Percentiles rank a stretch among this genome's conserved stretches.
phyloP scores from a whole-genome alignment of 2,113 vertebrate species.

The Sclerurus mexicanus region DNA sequence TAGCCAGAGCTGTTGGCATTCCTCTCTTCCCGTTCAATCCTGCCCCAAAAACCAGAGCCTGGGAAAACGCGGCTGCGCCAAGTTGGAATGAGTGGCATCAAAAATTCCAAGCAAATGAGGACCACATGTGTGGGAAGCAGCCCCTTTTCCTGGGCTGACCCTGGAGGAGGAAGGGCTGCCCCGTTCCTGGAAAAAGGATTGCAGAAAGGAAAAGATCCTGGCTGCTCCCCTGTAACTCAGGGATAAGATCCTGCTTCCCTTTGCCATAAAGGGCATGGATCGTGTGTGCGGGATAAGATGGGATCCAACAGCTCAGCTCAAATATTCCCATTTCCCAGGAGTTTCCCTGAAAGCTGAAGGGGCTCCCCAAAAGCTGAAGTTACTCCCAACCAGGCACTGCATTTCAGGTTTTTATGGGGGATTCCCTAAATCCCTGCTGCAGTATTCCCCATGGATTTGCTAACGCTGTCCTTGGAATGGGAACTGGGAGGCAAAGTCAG shows the following conservation, averaged over 20 bases:
- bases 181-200: neutral
- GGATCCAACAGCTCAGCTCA: neutral
- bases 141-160: conserved; percentile 1
- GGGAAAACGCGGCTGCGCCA: neutral
- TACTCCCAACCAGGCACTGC: neutral
- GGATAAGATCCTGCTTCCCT: neutral
- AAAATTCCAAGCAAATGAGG: conserved; percentile 26
- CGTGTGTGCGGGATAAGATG: fast-evolving
- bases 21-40: neutral
- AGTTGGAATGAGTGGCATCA: neutral
- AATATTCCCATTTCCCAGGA: neutral
- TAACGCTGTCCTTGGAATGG: neutral
- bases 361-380: neutral
- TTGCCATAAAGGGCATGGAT: neutral
- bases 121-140: neutral
- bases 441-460: neutral
- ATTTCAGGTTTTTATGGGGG: neutral
- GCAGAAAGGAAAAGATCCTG: neutral
- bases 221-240: fast-evolving
- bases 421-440: neutral
- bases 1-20: neutral
- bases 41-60: neutral
- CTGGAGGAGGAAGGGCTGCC: neutral
- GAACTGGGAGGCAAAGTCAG: neutral
- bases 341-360: neutral